These are phyloP conservation scores for Falco punctatus DNA, from an alignment of 2,113 vertebrate species.

Conservation along the genomic window DNA sequence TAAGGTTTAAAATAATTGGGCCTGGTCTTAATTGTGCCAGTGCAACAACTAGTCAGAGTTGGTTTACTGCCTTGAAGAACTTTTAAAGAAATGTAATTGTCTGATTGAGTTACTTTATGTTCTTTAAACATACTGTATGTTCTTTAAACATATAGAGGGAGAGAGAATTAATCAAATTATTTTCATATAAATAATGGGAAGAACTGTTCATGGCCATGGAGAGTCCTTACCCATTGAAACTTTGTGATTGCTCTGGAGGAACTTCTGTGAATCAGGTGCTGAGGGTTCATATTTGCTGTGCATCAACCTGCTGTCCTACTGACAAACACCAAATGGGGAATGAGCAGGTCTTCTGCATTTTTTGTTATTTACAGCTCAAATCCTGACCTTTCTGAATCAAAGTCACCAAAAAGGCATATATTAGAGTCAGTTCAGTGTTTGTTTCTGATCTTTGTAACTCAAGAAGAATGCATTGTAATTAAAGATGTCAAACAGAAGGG, in stretches of 20 bases:
- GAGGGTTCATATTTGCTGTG: neutral
- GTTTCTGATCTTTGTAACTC: neutral
- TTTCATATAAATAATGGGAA: neutral
- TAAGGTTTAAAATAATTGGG: constrained; percentile 40
- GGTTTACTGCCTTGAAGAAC: constrained; percentile 21
- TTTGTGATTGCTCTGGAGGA: neutral
- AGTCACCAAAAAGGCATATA: rapidly evolving
- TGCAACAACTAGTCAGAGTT: neutral
- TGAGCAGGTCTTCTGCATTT: neutral
- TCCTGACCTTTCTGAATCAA: neutral
- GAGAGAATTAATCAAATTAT: neutral
- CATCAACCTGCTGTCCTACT: neutral
- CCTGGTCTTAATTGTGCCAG: constrained; percentile 21
- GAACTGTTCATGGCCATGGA: neutral
- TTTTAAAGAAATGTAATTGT: neutral
- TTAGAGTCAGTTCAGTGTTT: neutral
- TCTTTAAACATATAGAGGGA: neutral
- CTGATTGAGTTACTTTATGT: neutral
- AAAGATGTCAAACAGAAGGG: neutral
- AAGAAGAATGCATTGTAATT: neutral
- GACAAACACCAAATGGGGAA: neutral
- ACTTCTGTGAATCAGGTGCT: neutral
- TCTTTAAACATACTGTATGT: constrained; percentile 1
- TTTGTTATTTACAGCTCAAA: neutral
- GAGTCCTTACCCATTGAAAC: neutral